phyloP scores from a whole-genome alignment of 92 coral and sea anemone species.

The Metridium senile region DNA sequence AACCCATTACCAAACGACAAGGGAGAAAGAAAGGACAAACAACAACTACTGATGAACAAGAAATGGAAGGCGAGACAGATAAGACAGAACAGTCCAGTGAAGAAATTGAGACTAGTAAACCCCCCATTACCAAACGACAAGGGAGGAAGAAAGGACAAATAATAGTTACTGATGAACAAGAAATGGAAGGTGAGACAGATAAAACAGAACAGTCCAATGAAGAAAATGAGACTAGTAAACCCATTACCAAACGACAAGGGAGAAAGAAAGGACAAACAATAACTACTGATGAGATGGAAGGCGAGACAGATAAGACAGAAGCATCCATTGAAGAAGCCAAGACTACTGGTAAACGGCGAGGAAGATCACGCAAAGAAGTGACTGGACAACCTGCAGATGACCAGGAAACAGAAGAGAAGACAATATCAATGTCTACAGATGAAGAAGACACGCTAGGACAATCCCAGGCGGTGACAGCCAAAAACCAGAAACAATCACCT shows the following conservation, averaged over 20 bases:
- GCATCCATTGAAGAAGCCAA: neutral
- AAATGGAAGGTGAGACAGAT: neutral
- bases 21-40: conserved; percentile 17
- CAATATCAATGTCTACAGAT: conserved; percentile 10
- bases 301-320: neutral
- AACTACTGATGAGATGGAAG: no score
- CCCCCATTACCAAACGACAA: conserved; percentile 14
- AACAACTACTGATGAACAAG: neutral
- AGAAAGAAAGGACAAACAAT: no score
- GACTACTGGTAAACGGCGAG: conserved; percentile 3
- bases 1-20: neutral
- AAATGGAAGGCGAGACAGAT: neutral
- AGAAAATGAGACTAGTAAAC: no score
- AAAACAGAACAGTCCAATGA: no score
- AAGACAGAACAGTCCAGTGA: neutral
- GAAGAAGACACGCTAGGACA: neutral
- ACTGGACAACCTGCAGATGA: neutral
- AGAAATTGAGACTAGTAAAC: neutral
- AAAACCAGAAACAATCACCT: neutral
- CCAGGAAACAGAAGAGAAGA: neutral
- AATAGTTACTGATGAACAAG: neutral
- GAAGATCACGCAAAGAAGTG: conserved; percentile 8
- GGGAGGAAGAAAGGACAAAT: conserved; percentile 29
- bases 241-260: no score
- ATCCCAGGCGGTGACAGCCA: neutral